phyloP scores from a whole-genome alignment of 1,140 invertebrate genomes.

The Galendromus occidentalis region DNA sequence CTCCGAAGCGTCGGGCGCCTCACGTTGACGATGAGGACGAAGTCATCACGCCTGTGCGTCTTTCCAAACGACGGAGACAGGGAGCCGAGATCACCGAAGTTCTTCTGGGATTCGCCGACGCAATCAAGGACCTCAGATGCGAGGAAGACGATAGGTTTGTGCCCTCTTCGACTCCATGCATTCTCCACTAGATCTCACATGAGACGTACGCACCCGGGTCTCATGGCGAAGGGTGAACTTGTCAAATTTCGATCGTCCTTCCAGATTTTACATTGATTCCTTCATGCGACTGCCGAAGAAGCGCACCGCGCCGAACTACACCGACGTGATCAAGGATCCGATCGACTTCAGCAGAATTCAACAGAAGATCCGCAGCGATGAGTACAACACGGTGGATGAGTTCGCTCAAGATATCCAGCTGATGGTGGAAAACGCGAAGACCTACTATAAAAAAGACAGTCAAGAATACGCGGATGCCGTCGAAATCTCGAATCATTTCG shows the following conservation, averaged over 20 bases:
- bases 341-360: conserved; percentile 84
- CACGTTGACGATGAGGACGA: background rate
- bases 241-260: background rate
- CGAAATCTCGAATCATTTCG: conserved; percentile 68
- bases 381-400: conserved; percentile 72
- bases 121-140: background rate
- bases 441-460: conserved; percentile 57
- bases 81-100: background rate
- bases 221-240: conserved; percentile 3
- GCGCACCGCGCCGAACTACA: conserved; percentile 29
- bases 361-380: conserved; percentile 86
- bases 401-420: conserved; percentile 64
- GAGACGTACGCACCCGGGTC: background rate
- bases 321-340: conserved; percentile 52
- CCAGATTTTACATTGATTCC: background rate
- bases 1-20: background rate
- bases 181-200: background rate
- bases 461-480: conserved; percentile 75
- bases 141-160: conserved; percentile 1
- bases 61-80: background rate
- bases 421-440: conserved; percentile 71
- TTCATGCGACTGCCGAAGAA: conserved; percentile 8
- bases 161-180: background rate
- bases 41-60: background rate
- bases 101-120: background rate